A percentile compares a stretch with the other conserved stretches of the same genome.
Evolutionary conservation across 2,113 vertebrate species (phyloP).

Genomic region (Meles meles): DNA sequence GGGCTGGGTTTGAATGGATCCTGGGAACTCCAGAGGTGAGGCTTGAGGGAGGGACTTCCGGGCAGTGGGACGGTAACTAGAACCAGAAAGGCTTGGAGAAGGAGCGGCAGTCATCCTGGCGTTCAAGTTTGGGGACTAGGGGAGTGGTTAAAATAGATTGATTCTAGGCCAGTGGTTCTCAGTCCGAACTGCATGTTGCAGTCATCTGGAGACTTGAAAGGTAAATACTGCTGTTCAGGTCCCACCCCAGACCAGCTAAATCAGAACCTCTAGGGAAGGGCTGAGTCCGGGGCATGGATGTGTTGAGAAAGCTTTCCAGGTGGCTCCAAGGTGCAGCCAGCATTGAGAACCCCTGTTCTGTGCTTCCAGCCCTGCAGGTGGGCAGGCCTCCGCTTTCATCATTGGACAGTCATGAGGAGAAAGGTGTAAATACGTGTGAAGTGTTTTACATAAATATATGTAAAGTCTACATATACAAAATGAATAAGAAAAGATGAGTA

Average conservation of each 20-base stretch:
- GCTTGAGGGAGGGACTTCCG: neutral
- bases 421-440: neutral
- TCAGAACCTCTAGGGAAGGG: neutral
- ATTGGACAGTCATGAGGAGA: neutral
- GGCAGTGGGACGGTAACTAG: neutral
- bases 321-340: no score
- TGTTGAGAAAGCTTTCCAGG: neutral
- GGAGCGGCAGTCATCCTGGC: neutral
- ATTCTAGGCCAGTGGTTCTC: neutral
- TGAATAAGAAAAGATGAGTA: neutral
- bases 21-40: neutral
- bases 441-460: neutral
- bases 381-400: neutral
- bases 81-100: neutral
- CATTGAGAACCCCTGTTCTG: neutral
- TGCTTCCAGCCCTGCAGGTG: neutral
- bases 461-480: neutral
- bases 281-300: neutral
- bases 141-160: neutral
- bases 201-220: neutral
- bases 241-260: neutral
- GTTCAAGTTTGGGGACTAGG: no score
- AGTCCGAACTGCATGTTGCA: neutral
- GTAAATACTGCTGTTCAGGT: neutral
- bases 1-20: neutral